Evolutionary conservation across 35 echinoderm and acorn worm genomes (phyloP).

Genomic region (Chiridota heheva): DNA sequence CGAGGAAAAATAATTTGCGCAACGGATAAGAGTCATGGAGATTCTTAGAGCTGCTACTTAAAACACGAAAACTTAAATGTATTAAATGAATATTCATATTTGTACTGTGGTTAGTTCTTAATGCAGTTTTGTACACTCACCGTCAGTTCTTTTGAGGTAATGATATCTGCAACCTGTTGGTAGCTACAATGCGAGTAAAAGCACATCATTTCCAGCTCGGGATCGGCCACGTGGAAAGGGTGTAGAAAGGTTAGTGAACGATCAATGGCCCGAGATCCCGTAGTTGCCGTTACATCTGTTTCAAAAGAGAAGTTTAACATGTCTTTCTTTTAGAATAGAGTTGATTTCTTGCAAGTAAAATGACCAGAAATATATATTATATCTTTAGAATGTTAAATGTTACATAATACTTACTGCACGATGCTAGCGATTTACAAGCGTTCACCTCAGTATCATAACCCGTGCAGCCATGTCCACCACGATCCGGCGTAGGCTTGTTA

Average conservation of each 20-base stretch:
- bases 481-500: slow-evolving; percentile 39
- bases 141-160: slow-evolving; percentile 55
- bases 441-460: slow-evolving; percentile 50
- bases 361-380: no score
- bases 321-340: no score
- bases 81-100: background rate
- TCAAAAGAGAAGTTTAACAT: no score
- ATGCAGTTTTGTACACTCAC: slow-evolving; percentile 33
- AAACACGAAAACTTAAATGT: no score
- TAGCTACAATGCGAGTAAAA: slow-evolving; percentile 70
- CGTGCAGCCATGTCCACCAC: slow-evolving; percentile 62
- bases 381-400: no score
- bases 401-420: no score
- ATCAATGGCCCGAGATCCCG: background rate
- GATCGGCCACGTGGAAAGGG: slow-evolving; percentile 57
- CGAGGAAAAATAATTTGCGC: no score
- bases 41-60: no score
- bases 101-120: background rate
- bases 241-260: slow-evolving; percentile 39
- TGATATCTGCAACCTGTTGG: slow-evolving; percentile 68
- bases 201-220: slow-evolving; percentile 54
- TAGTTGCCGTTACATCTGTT: no score
- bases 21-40: no score
- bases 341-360: no score
- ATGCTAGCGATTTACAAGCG: slow-evolving; percentile 41